These are phyloP conservation scores for Oryzias celebensis DNA, from an alignment of 2,113 vertebrate species.

Conservation along the genomic window DNA sequence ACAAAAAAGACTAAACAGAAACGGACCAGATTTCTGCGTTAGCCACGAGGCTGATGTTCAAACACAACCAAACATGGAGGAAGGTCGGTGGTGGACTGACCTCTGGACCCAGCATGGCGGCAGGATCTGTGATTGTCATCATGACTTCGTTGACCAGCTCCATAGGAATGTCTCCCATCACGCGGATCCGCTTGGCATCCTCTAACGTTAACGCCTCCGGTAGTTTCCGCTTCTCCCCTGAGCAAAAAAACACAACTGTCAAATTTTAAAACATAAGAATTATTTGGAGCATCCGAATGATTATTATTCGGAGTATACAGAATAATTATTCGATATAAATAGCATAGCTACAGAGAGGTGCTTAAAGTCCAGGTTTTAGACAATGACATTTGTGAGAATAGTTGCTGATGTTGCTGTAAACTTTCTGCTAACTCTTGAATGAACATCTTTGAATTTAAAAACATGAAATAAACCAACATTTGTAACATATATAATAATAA, in stretches of 20 bases:
- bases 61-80: background rate
- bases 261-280: too few relatives aligned
- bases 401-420: too few relatives aligned
- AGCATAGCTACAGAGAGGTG: too few relatives aligned
- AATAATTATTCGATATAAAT: too few relatives aligned
- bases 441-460: too few relatives aligned
- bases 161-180: constrained; percentile 99
- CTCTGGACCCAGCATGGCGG: constrained; percentile 97
- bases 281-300: too few relatives aligned
- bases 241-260: background rate
- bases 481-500: too few relatives aligned
- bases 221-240: constrained; percentile 96
- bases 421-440: too few relatives aligned
- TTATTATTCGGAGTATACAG: too few relatives aligned
- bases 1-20: background rate
- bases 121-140: constrained; percentile 97
- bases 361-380: too few relatives aligned
- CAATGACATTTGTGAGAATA: too few relatives aligned
- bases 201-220: constrained; percentile 92
- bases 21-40: background rate
- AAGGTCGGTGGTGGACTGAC: constrained; percentile 48
- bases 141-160: constrained; percentile 98
- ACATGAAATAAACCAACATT: too few relatives aligned
- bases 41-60: background rate
- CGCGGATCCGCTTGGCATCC: constrained; percentile 94